These are phyloP conservation scores for Chlorocebus sabaeus DNA, from an alignment of 2,113 vertebrate species.

Conservation along the genomic window DNA sequence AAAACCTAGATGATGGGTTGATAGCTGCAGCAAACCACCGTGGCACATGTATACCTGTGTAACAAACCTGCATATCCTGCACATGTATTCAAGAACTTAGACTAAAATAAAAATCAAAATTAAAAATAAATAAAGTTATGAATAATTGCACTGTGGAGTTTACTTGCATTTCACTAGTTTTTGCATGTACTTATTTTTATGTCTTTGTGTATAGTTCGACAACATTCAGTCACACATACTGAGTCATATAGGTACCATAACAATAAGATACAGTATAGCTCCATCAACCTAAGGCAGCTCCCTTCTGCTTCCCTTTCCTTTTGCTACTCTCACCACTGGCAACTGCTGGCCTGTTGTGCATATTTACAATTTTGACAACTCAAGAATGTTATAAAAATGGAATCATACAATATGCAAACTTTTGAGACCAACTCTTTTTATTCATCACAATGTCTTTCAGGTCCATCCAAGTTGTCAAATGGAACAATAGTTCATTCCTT, in stretches of 20 bases:
- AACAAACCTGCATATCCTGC: no score
- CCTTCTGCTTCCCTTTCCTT: background rate
- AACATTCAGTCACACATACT: background rate
- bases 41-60: no score
- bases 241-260: background rate
- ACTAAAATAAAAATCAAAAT: no score
- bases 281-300: background rate
- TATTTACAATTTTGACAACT: background rate
- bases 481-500: background rate
- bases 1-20: no score
- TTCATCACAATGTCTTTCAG: background rate
- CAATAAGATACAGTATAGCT: background rate
- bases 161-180: background rate
- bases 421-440: background rate
- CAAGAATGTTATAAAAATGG: background rate
- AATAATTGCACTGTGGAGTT: background rate
- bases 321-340: rapidly evolving
- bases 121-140: no score
- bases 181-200: background rate
- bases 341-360: background rate
- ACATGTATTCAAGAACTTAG: no score
- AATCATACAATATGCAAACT: background rate
- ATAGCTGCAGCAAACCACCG: no score
- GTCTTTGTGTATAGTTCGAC: background rate
- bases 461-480: background rate